Evolutionary conservation across 2,797 vertebrate genomes (phyloP), one percentile per base, ranked within the genome.

Genomic region (Cynopterus sphinx): DNA sequence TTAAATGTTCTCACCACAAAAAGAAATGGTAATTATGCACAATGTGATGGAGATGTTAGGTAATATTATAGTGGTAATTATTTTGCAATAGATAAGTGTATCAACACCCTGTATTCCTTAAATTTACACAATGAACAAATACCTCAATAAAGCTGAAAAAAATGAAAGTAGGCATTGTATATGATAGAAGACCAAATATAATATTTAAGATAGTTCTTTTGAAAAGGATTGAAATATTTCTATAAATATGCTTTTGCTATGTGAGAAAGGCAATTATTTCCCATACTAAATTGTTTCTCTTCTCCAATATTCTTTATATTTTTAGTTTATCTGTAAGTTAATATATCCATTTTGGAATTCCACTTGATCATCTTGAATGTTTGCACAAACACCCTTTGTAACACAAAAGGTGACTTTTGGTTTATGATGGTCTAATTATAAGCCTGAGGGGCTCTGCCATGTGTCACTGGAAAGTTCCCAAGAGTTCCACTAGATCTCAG

Each of bases 161-260:
- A 84, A 75, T 87, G 31, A 85, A 94, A 92, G 8, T n/a, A 90
- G 68, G 3, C 3, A 68, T 73, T 92, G 15, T 0, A 1, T 75
- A 81, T 91, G 79, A 73, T 67, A 93, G 41, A 92, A 91, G 94
- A 94, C 31, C 31, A 91, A 81, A 59, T 88, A 85, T 41, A 33
- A 55, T 53, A 73, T 83, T 79, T 87, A 51, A 92, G 65, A 70
- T 9, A 43, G 15, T 75, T 81, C 39, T 41, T 90, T 90, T 78
- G 33, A 73, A 93, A 91, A 83, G 24, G 57, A 93, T n/a, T 79
- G 15, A 71, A 87, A 78, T 51, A 71, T 51, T 78, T 67, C 26
- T 46, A 8, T 67, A 85, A 95, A 73, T 89, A 63, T 63, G 26
- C 28, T 74, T 85, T 67, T 33, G n/a, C 17, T 86, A 24, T 59